These are phyloP conservation scores for Dendrolimus kikuchii DNA, from an alignment of 1,140 invertebrate genomes.

Conservation along the genomic window DNA sequence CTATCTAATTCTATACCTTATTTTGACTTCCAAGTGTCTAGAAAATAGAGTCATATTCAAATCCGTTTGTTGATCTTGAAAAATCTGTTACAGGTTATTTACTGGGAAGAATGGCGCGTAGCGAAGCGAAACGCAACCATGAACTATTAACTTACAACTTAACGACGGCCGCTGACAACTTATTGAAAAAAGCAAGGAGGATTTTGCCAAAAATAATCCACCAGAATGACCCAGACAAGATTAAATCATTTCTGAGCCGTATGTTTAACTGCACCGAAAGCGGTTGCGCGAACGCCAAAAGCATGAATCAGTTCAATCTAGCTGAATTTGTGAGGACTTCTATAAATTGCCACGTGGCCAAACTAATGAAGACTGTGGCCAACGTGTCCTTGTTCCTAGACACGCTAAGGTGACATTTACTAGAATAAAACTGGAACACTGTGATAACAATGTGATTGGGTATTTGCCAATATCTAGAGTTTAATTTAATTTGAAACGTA, in stretches of 20 bases:
- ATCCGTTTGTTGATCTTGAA: neutral
- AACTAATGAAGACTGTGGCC: conserved; percentile 40
- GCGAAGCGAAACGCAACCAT: conserved; percentile 31
- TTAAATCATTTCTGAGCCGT: conserved; percentile 33
- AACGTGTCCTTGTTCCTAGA: conserved; percentile 53
- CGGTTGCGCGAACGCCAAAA: conserved; percentile 8
- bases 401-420: conserved; percentile 46
- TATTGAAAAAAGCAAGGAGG: conserved; percentile 45
- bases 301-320: conserved; percentile 36
- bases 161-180: conserved; percentile 33
- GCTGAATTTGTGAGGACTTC: conserved; percentile 39
- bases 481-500: no score
- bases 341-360: conserved; percentile 40
- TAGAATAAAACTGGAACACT: neutral
- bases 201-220: conserved; percentile 48
- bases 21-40: no score
- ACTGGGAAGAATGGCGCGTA: conserved; percentile 46
- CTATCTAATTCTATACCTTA: no score
- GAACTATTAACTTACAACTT: conserved; percentile 44
- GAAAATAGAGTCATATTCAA: no score
- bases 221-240: conserved; percentile 41
- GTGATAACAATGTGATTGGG: neutral
- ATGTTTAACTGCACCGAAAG: conserved; percentile 50
- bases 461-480: no score
- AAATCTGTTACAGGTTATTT: conserved; percentile 45